Evolutionary conservation across 1,140 invertebrate genomes (phyloP).

Genomic region (Drosophila subpulchrella): DNA sequence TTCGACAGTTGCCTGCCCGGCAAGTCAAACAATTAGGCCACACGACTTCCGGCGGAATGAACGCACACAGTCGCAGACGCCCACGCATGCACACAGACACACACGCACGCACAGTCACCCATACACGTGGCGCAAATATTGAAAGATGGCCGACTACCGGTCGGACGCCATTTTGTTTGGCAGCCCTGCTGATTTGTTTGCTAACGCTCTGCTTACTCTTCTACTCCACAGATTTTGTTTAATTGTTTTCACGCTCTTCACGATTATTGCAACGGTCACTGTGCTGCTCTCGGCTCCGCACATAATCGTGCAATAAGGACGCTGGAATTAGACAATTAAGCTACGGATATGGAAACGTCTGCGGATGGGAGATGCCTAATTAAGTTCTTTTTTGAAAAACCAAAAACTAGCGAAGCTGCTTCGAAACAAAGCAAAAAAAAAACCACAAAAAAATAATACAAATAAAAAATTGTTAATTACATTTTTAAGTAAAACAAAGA

Average conservation of each 20-base stretch:
- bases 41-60: conserved; percentile 67
- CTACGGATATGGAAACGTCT: conserved; percentile 47
- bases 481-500: conserved; percentile 73
- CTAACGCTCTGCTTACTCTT: conserved; percentile 28
- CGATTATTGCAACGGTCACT: conserved; percentile 96
- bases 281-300: conserved; percentile 97
- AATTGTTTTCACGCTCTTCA: conserved; percentile 98
- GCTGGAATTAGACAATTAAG: conserved; percentile 71
- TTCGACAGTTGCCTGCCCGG: conserved; percentile 15
- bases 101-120: conserved; percentile 9
- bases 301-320: conserved; percentile 95
- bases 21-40: conserved; percentile 73
- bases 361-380: conserved; percentile 41
- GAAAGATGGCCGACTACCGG: conserved; percentile 50
- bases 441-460: conserved; percentile 31
- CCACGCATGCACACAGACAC: conserved; percentile 11
- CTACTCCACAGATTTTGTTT: conserved; percentile 93
- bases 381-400: conserved; percentile 76
- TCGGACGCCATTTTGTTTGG: conserved; percentile 53
- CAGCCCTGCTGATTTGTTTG: conserved; percentile 7
- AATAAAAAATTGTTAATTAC: conserved; percentile 82
- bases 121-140: conserved; percentile 55
- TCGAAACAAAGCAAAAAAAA: conserved; percentile 53
- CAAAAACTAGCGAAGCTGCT: conserved; percentile 70
- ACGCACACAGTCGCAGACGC: conserved; percentile 3